A percentile compares a stretch with the other conserved stretches of the same genome.
These are phyloP conservation scores for Timema podura DNA, from an alignment of 2,888 invertebrate species.

Conservation along the genomic window DNA sequence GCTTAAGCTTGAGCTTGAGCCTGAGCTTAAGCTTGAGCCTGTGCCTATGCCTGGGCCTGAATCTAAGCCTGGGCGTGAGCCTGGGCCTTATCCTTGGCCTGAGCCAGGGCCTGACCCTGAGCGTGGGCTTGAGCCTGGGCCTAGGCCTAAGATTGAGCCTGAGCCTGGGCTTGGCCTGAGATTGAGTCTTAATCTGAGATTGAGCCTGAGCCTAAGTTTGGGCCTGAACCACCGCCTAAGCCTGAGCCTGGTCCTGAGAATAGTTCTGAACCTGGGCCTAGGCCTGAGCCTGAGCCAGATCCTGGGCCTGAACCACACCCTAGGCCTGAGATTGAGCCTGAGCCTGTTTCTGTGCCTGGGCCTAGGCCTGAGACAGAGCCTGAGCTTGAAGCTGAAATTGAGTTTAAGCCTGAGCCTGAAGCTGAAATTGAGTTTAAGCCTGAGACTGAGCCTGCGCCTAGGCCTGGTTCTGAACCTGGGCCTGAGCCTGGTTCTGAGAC, in stretches of 20 bases:
- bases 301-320: constrained; percentile 1
- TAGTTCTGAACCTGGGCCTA: too few relatives aligned
- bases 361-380: background rate
- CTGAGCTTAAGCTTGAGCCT: too few relatives aligned
- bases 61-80: too few relatives aligned
- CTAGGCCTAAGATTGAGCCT: background rate
- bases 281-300: background rate
- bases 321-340: constrained; percentile 8
- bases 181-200: too few relatives aligned
- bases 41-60: too few relatives aligned
- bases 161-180: too few relatives aligned
- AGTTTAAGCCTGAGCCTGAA: constrained; percentile 15
- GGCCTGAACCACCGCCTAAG: constrained; percentile 2
- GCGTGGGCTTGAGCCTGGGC: too few relatives aligned
- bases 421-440: too few relatives aligned
- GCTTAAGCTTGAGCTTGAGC: too few relatives aligned
- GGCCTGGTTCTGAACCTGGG: constrained; percentile 34
- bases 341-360: constrained; percentile 1
- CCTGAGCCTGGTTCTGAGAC: constrained; percentile 31
- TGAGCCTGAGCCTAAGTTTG: constrained; percentile 12
- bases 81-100: too few relatives aligned
- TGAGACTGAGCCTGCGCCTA: constrained; percentile 32
- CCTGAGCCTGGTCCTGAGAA: constrained; percentile 10
- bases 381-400: background rate
- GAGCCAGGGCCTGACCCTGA: constrained; percentile 26